A percentile compares a stretch with the other conserved stretches of the same genome.
Conservation (phyloP, 1,140 invertebrate genomes). For the Scaptomyza montana region DNA sequence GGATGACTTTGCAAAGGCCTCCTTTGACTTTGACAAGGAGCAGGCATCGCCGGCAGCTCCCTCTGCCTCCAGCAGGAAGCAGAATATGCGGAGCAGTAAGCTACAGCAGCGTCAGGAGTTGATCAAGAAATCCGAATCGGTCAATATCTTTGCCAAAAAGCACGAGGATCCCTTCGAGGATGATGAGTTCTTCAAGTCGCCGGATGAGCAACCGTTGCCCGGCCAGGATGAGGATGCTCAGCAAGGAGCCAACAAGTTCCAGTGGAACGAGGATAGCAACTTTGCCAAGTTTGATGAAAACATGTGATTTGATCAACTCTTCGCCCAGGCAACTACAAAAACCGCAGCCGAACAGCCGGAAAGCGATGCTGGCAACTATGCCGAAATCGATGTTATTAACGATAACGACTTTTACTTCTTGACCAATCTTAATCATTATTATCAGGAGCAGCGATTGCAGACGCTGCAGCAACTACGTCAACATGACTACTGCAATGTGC, state of each 20-base stretch:
- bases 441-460: constrained; percentile 66
- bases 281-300: constrained; percentile 84
- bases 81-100: constrained; percentile 71
- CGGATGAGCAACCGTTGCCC: constrained; percentile 42
- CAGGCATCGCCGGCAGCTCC: constrained; percentile 49
- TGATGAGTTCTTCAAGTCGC: constrained; percentile 91
- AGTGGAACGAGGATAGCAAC: constrained; percentile 80
- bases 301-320: constrained; percentile 83
- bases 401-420: constrained; percentile 71
- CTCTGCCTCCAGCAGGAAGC: constrained; percentile 57
- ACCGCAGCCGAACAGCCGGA: constrained; percentile 27
- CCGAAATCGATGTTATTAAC: constrained; percentile 80
- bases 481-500: constrained; percentile 53
- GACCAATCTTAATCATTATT: constrained; percentile 78
- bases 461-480: constrained; percentile 37
- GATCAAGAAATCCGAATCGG: constrained; percentile 93
- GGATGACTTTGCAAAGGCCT: constrained; percentile 82
- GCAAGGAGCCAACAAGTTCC: constrained; percentile 52
- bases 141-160: constrained; percentile 92
- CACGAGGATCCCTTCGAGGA: constrained; percentile 93
- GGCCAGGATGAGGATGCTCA: constrained; percentile 25
- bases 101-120: constrained; percentile 84
- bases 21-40: constrained; percentile 81
- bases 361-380: constrained; percentile 62
- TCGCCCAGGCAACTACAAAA: constrained; percentile 59